A percentile compares a stretch with the other conserved stretches of the same genome.
phyloP scores from a whole-genome alignment of 2,113 vertebrate genomes.

The Sorex araneus region DNA sequence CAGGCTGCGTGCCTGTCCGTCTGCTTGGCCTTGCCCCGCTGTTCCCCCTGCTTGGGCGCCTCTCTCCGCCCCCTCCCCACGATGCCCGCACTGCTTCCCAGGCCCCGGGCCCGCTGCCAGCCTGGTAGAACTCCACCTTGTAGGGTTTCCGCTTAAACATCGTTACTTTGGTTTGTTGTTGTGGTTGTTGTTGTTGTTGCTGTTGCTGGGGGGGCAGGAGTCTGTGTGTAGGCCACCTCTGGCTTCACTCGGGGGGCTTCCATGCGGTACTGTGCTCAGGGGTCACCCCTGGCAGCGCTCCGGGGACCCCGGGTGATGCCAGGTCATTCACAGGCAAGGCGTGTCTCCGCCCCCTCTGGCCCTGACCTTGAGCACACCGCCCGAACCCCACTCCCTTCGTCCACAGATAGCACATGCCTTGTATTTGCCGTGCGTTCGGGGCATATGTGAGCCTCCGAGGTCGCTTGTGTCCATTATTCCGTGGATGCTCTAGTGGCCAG shows the following conservation, averaged over 20 bases:
- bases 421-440: neutral
- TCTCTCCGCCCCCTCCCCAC: no score
- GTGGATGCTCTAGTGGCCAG: accelerated
- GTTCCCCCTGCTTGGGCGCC: no score
- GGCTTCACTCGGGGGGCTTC: no score
- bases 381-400: neutral
- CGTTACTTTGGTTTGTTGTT: neutral
- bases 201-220: no score
- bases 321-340: no score
- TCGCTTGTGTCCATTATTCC: neutral
- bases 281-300: no score
- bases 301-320: no score
- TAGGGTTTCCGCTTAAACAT: neutral
- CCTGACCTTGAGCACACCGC: no score
- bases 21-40: neutral
- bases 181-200: no score
- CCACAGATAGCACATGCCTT: neutral
- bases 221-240: no score
- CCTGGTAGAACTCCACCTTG: neutral
- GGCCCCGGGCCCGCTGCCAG: neutral
- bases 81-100: neutral
- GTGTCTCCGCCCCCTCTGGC: no score
- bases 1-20: neutral
- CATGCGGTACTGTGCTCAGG: no score
- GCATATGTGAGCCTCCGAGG: neutral